Percentiles rank a stretch among this genome's conserved stretches.
These are phyloP conservation scores for Spisula solida DNA, from an alignment of 2,888 invertebrate species.

Conservation along the genomic window DNA sequence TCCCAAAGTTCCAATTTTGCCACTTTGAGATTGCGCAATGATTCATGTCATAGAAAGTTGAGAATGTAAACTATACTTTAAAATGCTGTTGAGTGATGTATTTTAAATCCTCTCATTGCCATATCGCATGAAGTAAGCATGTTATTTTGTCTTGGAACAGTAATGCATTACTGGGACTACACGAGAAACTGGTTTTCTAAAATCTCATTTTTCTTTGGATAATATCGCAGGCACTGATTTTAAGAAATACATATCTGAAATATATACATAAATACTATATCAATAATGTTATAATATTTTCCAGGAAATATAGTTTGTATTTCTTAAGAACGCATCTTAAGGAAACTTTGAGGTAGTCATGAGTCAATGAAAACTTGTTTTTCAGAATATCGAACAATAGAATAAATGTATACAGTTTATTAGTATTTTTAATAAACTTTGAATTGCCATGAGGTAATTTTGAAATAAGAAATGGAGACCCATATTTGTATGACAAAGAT, in stretches of 20 bases:
- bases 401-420: too few species aligned
- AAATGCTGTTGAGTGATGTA: not conserved
- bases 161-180: not conserved
- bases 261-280: not conserved
- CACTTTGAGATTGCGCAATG: not conserved
- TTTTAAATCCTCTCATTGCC: not conserved
- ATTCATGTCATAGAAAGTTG: not conserved
- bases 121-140: not conserved
- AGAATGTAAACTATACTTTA: not conserved
- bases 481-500: too few species aligned
- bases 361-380: too few species aligned
- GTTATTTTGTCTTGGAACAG: conserved; percentile 2
- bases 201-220: not conserved
- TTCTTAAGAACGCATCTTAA: too few species aligned
- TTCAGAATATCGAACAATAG: too few species aligned
- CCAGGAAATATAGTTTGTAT: not conserved
- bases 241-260: not conserved
- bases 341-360: too few species aligned
- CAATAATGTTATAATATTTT: not conserved
- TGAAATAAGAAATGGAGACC: too few species aligned
- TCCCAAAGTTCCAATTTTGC: not conserved
- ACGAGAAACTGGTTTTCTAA: too few species aligned
- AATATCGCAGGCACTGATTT: not conserved
- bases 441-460: too few species aligned
- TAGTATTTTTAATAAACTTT: too few species aligned